Evolutionary conservation across 2,113 vertebrate species (phyloP), one percentile per base, ranked within the genome.

Genomic region (Calypte anna): DNA sequence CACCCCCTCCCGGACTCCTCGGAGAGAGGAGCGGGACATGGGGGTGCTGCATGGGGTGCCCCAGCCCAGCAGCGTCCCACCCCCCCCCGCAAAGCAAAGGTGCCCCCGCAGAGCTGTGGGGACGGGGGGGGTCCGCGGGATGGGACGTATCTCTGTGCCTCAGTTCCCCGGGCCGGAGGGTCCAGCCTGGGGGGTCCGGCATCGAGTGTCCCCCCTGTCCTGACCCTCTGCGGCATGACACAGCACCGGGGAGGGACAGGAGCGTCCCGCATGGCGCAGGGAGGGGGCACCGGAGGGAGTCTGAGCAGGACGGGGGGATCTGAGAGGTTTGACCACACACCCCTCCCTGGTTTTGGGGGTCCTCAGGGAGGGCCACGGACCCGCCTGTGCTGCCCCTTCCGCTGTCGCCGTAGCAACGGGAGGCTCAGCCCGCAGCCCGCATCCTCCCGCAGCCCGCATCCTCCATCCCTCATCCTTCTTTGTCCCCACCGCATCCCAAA

Each of bases 361-460:
- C 50, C 75, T 81, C 2, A 1, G 79, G 43, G 88, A 33, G n/a
- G 59, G 21, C 61, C n/a, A 5, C 2, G 40, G 67, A 17, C 67
- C 59, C 21, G 2, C 63, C 72, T 24, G 40, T 21, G n/a, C 68
- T 78, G 79, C 74, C 83, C 82, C 88, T 97, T 96, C 93, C 81
- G 31, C 88, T 84, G 97, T 98, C 95, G n/a, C 98, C 97, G 93
- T 98, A 74, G 98, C 93, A 98, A 98, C 97, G 53, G 77, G 90
- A 78, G 89, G 84, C 66, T 91, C 48, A 80, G 30, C 88, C 80
- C 5, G 1, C 51, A 90, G 27, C 59, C 28, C 2, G 7, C 9
- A 27, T 18, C 53, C 54, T 46, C 44, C 44, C 44, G 16, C 46
- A 3, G 4, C 51, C 33, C 33, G 33, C 12, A 19, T 46, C 48